These are phyloP conservation scores for Lophotriccus pileatus DNA, from an alignment of 2,797 vertebrate species.

Conservation along the genomic window DNA sequence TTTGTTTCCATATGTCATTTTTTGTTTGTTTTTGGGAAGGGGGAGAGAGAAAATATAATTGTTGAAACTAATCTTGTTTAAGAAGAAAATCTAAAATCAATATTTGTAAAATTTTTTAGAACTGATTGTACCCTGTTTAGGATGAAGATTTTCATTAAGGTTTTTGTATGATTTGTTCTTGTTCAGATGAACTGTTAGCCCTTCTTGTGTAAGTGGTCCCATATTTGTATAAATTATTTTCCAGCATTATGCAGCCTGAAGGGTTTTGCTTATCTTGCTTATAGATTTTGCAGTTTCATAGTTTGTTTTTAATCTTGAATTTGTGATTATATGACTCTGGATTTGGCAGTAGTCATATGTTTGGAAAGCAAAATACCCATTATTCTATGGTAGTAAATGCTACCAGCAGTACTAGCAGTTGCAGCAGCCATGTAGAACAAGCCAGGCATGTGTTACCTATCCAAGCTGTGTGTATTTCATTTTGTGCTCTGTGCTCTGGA, in stretches of 20 bases:
- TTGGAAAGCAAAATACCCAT: background rate
- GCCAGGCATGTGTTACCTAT: background rate
- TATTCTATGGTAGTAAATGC: background rate
- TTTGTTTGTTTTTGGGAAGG: background rate
- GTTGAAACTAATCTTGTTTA: background rate
- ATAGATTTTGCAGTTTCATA: constrained; percentile 17
- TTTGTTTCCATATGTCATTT: background rate
- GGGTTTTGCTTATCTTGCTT: background rate
- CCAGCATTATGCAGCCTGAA: background rate
- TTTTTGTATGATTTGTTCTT: background rate
- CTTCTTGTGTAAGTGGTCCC: background rate
- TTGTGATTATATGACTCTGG: background rate
- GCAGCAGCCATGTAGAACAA: background rate
- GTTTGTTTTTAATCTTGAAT: background rate
- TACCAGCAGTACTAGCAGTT: background rate
- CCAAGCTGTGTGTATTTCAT: background rate
- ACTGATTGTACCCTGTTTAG: background rate
- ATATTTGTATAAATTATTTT: background rate
- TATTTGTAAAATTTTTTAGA: background rate
- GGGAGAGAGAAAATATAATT: background rate
- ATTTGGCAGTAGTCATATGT: background rate
- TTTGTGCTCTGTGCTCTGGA: background rate
- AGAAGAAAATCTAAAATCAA: background rate
- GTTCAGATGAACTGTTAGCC: background rate
- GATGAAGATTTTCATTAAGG: background rate